Conservation (phyloP, 1,140 invertebrate species). For the Musca vetustissima region DNA sequence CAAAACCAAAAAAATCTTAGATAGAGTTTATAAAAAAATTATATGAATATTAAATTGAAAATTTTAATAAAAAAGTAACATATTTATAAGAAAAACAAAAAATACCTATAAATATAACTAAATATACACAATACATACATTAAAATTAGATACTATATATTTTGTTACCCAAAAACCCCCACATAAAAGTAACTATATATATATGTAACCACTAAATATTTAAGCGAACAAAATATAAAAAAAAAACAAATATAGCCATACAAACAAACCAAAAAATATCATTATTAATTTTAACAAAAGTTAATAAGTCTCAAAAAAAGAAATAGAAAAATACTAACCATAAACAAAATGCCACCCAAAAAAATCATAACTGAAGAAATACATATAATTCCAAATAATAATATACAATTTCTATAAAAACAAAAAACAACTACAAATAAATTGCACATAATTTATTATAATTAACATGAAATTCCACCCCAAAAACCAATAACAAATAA, state of each 20-base stretch:
- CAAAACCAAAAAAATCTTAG: not conserved
- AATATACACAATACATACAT: not conserved
- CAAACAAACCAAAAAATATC: not conserved
- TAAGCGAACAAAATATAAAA: not conserved
- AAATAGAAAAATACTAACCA: not conserved
- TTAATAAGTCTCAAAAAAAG: not conserved
- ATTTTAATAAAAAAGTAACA: not conserved
- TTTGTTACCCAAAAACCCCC: slow-evolving; percentile 19
- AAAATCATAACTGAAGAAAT: no score
- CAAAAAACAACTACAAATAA: no score
- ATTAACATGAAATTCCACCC: no score
- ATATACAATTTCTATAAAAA: no score
- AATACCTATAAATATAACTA: not conserved
- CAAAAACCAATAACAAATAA: no score
- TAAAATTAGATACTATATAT: not conserved
- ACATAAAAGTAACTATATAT: no score
- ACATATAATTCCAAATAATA: no score
- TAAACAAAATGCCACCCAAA: not conserved
- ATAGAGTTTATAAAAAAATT: not conserved
- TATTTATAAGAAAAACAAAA: not conserved
- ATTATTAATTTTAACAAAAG: not conserved
- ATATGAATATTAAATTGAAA: not conserved
- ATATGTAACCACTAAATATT: not conserved
- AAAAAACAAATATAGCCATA: not conserved
- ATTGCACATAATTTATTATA: no score